Percentiles rank a stretch among this genome's conserved stretches.
These are phyloP conservation scores for Acinonyx jubatus DNA, from an alignment of 2,113 vertebrate species.

Conservation along the genomic window DNA sequence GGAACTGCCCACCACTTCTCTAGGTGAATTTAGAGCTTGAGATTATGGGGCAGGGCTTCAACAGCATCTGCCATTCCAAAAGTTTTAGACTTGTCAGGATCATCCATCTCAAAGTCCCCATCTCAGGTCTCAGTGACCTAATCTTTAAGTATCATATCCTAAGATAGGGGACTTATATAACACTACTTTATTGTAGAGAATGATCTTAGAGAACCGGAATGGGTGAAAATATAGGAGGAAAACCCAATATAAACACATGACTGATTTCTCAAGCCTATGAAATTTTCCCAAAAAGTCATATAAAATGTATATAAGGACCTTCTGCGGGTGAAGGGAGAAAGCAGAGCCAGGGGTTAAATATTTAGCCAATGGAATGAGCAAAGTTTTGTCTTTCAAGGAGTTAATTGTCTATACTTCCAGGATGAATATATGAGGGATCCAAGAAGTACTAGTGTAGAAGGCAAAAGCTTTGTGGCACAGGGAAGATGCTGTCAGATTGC, in stretches of 20 bases:
- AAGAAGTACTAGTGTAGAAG: neutral
- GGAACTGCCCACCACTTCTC: neutral
- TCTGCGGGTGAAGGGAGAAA: neutral
- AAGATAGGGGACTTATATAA: neutral
- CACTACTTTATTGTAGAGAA: neutral
- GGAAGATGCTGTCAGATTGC: neutral
- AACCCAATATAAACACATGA: neutral
- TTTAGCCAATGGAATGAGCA: neutral
- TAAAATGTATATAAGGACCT: neutral
- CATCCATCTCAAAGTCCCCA: neutral
- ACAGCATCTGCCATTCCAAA: neutral
- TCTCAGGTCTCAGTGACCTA: neutral
- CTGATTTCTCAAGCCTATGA: neutral
- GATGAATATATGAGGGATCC: neutral
- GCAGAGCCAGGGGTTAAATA: neutral
- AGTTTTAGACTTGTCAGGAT: neutral
- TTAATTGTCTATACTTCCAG: neutral
- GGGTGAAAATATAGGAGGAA: neutral
- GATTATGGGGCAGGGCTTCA: neutral
- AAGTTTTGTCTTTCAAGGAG: neutral
- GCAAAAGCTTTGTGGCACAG: neutral
- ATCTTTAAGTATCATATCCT: neutral
- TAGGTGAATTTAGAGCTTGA: neutral
- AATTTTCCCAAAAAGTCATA: neutral
- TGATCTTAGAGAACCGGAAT: neutral